These are phyloP conservation scores for Drosophila limbata DNA, from an alignment of 2,888 invertebrate species.

Conservation along the genomic window DNA sequence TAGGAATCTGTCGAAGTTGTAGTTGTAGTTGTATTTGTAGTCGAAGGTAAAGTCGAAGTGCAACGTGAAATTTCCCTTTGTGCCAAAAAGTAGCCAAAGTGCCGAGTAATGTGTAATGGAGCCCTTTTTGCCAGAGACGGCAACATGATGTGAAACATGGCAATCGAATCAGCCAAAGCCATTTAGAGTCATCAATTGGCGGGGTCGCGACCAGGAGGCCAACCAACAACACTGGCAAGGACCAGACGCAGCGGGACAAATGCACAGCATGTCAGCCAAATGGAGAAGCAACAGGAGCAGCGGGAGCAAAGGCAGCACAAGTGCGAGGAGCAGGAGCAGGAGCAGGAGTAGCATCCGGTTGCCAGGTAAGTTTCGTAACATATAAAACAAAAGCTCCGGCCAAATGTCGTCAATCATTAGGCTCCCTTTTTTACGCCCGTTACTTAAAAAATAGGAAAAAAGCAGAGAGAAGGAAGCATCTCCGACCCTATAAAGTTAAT, in stretches of 20 bases:
- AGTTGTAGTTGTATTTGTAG: constrained; percentile 19
- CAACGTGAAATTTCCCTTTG: constrained; percentile 42
- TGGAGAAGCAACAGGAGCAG: constrained; percentile 29
- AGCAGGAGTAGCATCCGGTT: constrained; percentile 40
- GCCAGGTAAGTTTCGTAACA: constrained; percentile 55
- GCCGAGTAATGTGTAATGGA: constrained; percentile 79
- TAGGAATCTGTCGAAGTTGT: constrained; percentile 56
- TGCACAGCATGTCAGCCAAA: constrained; percentile 62
- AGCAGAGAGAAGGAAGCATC: too few species aligned
- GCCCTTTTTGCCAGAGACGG: constrained; percentile 72
- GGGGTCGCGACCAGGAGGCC: constrained; percentile 51
- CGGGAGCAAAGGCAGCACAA: constrained; percentile 12
- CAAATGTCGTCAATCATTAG: constrained; percentile 48
- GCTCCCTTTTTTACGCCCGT: constrained; percentile 6
- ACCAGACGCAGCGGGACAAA: constrained; percentile 37
- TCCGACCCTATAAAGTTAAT: too few species aligned
- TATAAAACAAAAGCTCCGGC: constrained; percentile 41
- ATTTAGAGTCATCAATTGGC: constrained; percentile 79
- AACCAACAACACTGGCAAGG: constrained; percentile 3
- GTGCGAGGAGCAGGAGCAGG: constrained; percentile 22
- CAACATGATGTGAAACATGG: constrained; percentile 79
- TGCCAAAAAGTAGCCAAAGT: constrained; percentile 62
- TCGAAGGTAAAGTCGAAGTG: constrained; percentile 29
- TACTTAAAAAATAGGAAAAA: too few species aligned
- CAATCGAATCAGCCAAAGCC: constrained; percentile 79